Evolutionary conservation across 2,113 vertebrate species (phyloP).

Genomic region (Microtus ochrogaster): DNA sequence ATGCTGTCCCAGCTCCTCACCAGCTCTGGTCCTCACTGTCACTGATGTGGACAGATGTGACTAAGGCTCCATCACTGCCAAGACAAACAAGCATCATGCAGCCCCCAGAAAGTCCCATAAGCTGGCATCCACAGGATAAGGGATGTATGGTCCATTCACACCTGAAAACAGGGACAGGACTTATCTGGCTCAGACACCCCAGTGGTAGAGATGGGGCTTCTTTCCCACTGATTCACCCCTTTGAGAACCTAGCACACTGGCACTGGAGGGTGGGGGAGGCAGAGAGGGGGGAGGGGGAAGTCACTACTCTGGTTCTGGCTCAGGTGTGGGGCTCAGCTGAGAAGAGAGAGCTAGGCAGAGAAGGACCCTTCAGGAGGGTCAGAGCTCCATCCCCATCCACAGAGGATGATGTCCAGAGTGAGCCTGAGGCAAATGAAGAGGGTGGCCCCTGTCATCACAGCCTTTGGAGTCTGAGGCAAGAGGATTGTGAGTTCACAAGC

Average conservation of each 20-base stretch:
- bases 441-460: background rate
- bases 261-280: too few relatives aligned
- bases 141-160: background rate
- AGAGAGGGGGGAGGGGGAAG: fast-evolving
- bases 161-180: background rate
- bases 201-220: background rate
- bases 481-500: background rate
- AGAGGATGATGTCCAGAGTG: background rate
- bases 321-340: fast-evolving
- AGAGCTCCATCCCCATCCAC: background rate
- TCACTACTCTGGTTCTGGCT: background rate
- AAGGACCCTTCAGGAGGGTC: fast-evolving
- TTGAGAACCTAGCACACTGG: background rate
- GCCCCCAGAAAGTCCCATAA: background rate
- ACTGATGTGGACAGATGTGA: fast-evolving
- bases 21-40: fast-evolving
- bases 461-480: background rate
- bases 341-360: too few relatives aligned
- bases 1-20: fast-evolving
- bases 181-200: background rate
- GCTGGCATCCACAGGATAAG: fast-evolving
- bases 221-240: background rate
- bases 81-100: fast-evolving
- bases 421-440: background rate
- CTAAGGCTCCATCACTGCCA: background rate